Base-by-base conservation (phyloP, 2,797 vertebrate genomes). In the Sardinella longiceps region DNA sequence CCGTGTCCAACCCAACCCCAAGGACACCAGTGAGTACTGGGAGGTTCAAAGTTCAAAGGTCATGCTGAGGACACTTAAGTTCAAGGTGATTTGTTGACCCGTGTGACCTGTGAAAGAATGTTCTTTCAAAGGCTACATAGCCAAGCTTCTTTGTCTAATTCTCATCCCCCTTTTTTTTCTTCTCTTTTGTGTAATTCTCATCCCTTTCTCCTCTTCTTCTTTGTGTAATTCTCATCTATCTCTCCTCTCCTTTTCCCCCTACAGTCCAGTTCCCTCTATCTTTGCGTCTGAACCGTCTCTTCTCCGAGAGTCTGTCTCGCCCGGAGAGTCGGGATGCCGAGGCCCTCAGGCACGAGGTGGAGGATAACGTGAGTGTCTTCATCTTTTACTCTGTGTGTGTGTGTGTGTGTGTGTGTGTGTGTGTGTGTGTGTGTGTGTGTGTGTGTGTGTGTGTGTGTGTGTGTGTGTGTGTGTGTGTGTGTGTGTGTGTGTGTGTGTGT, bases 331-430 rank as follows among this genome's bases (percentile, higher is more conserved):
- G 92, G n/a, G 98, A 99, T 12, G 92, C 94, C 0, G 95, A 96
- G 66, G 93, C 95, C 88, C 95, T 99, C 45, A 94, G 95, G 85
- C 96, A 94, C 87, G 97, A 98, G 83, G 98, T 97, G 86, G 93
- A 97, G 18, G 97, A 99, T 33, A 98, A 97, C 0, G 98, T 99
- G 92, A 85, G 97, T 87, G 50, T 84, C 7, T 25, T 53, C 56
- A 28, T 87, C 70, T 39, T 50, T 50, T 50, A 14, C 48, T 50
- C 0, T 50, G 25, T 15, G 39, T 28, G 37, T 37, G 48, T 63
- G 77, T 50, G 12, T 5, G 14, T 82, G 2, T 82, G 7, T 82
- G 43, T 70, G 14, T 85, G 2, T 10, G 2, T 15, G 5, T 56
- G 53, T 56, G 53, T n/a, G 53, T 23, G 53, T 56, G 15, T n/a